Conservation (phyloP, 2,797 vertebrate species). For the Amblyraja radiata region DNA sequence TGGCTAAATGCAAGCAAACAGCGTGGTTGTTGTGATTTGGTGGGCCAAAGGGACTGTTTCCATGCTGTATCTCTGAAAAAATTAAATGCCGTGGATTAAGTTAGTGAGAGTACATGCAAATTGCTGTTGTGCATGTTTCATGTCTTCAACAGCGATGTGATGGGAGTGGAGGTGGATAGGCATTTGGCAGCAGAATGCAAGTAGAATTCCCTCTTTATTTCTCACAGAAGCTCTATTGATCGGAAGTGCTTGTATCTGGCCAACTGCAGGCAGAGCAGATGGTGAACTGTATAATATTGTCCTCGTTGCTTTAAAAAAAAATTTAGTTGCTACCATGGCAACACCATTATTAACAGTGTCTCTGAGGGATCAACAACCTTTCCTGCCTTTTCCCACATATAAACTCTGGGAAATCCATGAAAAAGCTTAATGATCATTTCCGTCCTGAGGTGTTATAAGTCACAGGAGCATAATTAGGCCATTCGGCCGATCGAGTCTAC, state of each 20-base stretch:
- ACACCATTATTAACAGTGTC: constrained; percentile 15
- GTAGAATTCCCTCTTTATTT: background rate
- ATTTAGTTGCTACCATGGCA: constrained; percentile 12
- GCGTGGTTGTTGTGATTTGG: too few relatives aligned
- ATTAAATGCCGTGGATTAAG: background rate
- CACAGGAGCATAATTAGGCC: too few relatives aligned
- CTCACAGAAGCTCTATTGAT: background rate
- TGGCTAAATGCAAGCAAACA: too few relatives aligned
- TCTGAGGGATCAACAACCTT: constrained; percentile 23
- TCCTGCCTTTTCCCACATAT: background rate
- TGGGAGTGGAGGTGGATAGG: background rate
- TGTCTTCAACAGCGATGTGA: background rate
- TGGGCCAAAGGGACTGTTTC: too few relatives aligned
- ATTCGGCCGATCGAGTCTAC: too few relatives aligned
- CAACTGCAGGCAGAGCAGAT: constrained; percentile 26
- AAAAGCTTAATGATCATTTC: constrained; percentile 1
- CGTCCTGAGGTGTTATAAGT: background rate
- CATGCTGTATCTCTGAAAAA: too few relatives aligned
- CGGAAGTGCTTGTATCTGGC: background rate
- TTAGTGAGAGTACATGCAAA: background rate
- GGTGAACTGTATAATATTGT: constrained; percentile 11
- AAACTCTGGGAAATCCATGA: background rate
- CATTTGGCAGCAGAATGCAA: background rate
- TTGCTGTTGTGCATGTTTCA: background rate
- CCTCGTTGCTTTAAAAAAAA: background rate